Evolutionary conservation across 2,797 vertebrate genomes (phyloP).

Genomic region (Myotis daubentonii): DNA sequence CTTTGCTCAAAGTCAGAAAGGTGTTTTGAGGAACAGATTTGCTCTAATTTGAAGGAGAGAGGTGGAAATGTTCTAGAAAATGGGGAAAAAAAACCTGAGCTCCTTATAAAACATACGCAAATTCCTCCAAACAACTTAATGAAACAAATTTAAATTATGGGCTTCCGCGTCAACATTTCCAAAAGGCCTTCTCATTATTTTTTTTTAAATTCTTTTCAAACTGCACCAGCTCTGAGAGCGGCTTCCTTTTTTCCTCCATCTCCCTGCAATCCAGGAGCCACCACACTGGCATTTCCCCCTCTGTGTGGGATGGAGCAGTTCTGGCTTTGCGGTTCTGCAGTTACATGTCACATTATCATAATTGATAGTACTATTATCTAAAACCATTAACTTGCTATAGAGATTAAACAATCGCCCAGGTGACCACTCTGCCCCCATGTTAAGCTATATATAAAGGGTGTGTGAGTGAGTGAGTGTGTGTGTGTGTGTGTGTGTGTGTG

Average conservation of each 20-base stretch:
- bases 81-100: background rate
- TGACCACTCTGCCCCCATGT: background rate
- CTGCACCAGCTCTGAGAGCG: background rate
- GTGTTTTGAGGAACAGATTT: slow-evolving; percentile 50
- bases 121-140: slow-evolving; percentile 15
- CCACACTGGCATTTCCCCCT: background rate
- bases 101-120: slow-evolving; percentile 24
- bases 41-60: slow-evolving; percentile 29
- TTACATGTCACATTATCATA: background rate
- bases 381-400: slow-evolving; percentile 15
- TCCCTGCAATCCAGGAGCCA: background rate
- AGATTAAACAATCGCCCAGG: background rate
- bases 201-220: background rate
- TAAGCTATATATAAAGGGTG: background rate
- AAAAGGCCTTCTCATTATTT: background rate
- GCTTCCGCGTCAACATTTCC: slow-evolving; percentile 3
- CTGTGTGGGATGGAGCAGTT: background rate
- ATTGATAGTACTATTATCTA: background rate
- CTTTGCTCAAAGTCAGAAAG: slow-evolving; percentile 51
- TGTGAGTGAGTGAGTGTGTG: too few species aligned
- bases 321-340: background rate
- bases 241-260: background rate
- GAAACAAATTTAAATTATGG: slow-evolving; percentile 35
- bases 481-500: background rate
- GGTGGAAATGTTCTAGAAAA: slow-evolving; percentile 9